Evolutionary conservation across 1,140 invertebrate genomes (phyloP).

Genomic region (Physella acuta): DNA sequence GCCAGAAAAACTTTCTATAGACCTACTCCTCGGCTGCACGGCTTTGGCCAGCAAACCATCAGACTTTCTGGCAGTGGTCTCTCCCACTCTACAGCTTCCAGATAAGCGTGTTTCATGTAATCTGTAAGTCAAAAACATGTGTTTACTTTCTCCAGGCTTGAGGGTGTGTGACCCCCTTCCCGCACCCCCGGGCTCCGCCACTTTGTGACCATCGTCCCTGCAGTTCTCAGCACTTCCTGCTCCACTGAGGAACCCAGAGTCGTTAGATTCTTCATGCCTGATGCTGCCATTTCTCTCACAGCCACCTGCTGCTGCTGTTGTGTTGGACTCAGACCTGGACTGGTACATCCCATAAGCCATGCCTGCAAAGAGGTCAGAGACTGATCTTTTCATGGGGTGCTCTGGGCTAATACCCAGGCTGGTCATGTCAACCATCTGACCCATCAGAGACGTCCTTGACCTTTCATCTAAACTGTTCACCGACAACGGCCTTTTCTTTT

Average conservation of each 20-base stretch:
- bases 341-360: not conserved
- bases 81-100: not conserved
- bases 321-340: not conserved
- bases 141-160: not conserved
- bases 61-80: not conserved
- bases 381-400: not conserved
- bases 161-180: not conserved
- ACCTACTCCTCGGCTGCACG: not conserved
- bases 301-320: not conserved
- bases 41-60: not conserved
- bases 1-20: not conserved
- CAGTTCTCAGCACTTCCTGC: slow-evolving; percentile 1
- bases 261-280: not conserved
- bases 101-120: not conserved
- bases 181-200: no score
- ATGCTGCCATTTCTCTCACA: not conserved
- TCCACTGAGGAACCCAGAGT: slow-evolving; percentile 12
- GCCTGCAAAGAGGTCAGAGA: slow-evolving; percentile 5
- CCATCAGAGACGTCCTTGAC: slow-evolving; percentile 9
- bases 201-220: no score
- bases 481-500: slow-evolving; percentile 19
- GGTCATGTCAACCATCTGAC: slow-evolving; percentile 21
- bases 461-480: slow-evolving; percentile 14
- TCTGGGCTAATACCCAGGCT: not conserved
- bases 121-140: not conserved